phyloP scores from a whole-genome alignment of 2,113 vertebrate genomes.

The Herpailurus yagouaroundi region DNA sequence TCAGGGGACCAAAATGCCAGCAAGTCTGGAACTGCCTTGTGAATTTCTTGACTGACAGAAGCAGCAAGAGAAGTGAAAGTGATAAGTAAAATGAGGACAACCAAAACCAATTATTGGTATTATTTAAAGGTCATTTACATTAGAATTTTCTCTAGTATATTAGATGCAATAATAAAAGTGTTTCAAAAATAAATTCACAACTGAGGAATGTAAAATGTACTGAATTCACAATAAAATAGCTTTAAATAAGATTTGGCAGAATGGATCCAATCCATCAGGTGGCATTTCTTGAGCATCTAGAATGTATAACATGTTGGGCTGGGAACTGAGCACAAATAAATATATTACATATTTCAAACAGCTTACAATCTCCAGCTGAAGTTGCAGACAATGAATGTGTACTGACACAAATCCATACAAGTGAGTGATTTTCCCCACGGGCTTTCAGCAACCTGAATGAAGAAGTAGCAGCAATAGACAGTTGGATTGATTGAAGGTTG shows the following conservation, averaged over 20 bases:
- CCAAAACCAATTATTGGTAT: constrained; percentile 36
- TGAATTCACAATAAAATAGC: neutral
- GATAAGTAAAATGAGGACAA: constrained; percentile 59
- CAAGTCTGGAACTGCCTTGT: constrained; percentile 43
- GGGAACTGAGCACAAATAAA: neutral
- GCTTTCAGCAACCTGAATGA: neutral
- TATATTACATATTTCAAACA: constrained; percentile 10
- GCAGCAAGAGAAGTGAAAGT: constrained; percentile 38
- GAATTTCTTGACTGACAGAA: constrained; percentile 72
- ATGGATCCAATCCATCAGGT: neutral
- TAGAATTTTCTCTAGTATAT: constrained; percentile 31
- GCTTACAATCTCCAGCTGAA: neutral
- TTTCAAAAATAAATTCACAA: constrained; percentile 31
- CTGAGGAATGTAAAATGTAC: neutral
- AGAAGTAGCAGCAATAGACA: neutral
- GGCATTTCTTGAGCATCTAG: neutral
- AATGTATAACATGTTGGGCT: neutral
- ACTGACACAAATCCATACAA: neutral
- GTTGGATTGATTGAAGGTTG: neutral
- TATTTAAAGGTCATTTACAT: constrained; percentile 66
- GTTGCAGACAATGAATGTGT: neutral
- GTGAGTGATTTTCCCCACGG: neutral
- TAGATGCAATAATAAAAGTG: constrained; percentile 2
- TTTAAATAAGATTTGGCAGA: constrained; percentile 19
- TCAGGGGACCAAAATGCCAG: constrained; percentile 70